Evolutionary conservation across 1,140 invertebrate genomes (phyloP), one percentile per base, ranked within the genome.

Genomic region (Latrodectus geometricus): DNA sequence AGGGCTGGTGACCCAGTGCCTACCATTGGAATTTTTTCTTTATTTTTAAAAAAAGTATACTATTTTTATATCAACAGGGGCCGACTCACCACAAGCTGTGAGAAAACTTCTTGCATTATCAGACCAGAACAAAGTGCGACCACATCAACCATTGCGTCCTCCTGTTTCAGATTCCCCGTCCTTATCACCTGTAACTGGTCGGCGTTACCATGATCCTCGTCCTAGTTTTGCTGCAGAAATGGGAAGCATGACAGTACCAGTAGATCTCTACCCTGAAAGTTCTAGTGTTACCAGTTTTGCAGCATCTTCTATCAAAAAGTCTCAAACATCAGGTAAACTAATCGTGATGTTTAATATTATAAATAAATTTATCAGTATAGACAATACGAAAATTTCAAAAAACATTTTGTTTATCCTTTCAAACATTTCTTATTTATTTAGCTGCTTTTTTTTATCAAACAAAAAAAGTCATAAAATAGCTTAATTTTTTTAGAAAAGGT

Each of bases 61-160:
- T 35, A 35, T 35, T 35, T 35, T 35, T 5, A 35, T 35, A 35
- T 35, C 35, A 35, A 35, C 17, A 91, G 94, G 94, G 94, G 90
- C 97, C 65, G 97, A 97, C 54, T 98, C 97, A 23, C 97, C 97
- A 8, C 97, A 99, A 92, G 96, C 97, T 0, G 96, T 99, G 5
- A 93, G 97, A 86, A 99, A 99, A 90, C 94, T 99, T 90, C 92
- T 99, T 85, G 94, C 97, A 3, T 92, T 99, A 11, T 96, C 92
- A 35, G 92, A 92, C 48, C 70, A 72, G 50, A 95, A 94, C 80
- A 99, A 97, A 92, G 96, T 96, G n/a, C 93, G 95, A 77, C 96
- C 95, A 0, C 95, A 97, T 90, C 96, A 96, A 89, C 95, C 95
- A 4, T 92, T 95, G 87, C 94, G 94, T 48, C 93, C 83, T 15